phyloP scores from a whole-genome alignment of 2,113 vertebrate species.

The Ictalurus furcatus region DNA sequence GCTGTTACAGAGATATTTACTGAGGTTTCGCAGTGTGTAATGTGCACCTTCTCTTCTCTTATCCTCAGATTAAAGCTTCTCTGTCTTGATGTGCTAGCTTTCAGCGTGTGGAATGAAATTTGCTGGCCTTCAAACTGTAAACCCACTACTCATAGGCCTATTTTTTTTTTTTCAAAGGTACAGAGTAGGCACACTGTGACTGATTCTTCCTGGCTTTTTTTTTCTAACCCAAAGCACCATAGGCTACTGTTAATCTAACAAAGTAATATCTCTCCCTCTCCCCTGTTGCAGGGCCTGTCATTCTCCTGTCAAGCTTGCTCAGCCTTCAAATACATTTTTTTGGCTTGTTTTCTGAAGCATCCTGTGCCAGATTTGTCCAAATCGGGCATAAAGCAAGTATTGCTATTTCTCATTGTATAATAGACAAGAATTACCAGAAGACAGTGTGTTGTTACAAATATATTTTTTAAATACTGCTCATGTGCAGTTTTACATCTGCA shows the following conservation, averaged over 20 bases:
- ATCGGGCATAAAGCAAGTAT: background rate
- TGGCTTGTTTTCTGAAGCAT: slow-evolving; percentile 32
- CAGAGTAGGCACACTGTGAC: slow-evolving; percentile 8
- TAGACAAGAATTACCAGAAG: slow-evolving; percentile 14
- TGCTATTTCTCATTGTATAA: background rate
- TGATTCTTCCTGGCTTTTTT: slow-evolving; percentile 5
- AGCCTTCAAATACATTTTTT: slow-evolving; percentile 29
- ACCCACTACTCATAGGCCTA: slow-evolving; percentile 6
- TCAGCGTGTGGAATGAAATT: slow-evolving; percentile 47
- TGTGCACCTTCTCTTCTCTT: slow-evolving; percentile 36
- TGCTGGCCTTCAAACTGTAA: slow-evolving; percentile 38
- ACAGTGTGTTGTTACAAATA: slow-evolving; percentile 1
- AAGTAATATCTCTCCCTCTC: slow-evolving; percentile 24
- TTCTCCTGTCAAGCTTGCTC: slow-evolving; percentile 21
- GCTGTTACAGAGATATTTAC: slow-evolving; percentile 39
- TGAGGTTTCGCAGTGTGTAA: slow-evolving; percentile 9
- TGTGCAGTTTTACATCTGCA: background rate
- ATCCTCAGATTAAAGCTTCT: slow-evolving; percentile 49
- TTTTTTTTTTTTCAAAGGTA: slow-evolving; percentile 42
- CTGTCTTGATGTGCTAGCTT: slow-evolving; percentile 24
- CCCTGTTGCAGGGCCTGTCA: slow-evolving; percentile 31
- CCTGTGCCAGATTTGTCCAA: slow-evolving; percentile 27
- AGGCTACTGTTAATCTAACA: slow-evolving; percentile 25
- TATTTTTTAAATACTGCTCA: background rate
- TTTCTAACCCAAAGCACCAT: slow-evolving; percentile 29